Evolutionary conservation across 1,140 invertebrate species (phyloP), one percentile per base, ranked within the genome.

Genomic region (Adoxophyes honmai): DNA sequence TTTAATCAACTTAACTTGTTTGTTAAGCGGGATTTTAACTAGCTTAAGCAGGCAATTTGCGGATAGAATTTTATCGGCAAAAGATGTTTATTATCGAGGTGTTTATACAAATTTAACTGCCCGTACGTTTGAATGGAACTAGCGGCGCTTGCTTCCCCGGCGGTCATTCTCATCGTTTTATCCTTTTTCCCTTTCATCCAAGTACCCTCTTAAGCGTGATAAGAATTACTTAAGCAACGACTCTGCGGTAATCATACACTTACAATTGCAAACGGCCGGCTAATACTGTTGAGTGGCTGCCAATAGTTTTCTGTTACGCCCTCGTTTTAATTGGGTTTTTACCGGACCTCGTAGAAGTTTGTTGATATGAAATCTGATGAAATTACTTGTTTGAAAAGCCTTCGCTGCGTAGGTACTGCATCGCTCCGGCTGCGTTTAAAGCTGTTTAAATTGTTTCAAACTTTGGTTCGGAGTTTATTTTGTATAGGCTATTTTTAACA

Each of bases 151-250:
- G 44, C 54, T 61, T 62, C 48, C 60, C 52, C 9, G 37, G 38
- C 62, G 52, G 62, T 60, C 66, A 56, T 77, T 72, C 39, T 36
- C 58, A 62, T 68, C 66, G 68, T 72, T 69, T 73, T 75, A 74
- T 73, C 68, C 67, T 64, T 71, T 75, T 66, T 63, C 60, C 51
- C 59, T 57, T 54, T 66, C 59, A 68, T 69, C 72, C 57, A 44
- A 68, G 65, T 60, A 59, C 48, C 38, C 66, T 70, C 64, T 78
- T 78, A 76, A 72, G 67, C 73, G 72, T 82, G 68, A 77, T 79
- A 75, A 59, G 73, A 81, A 86, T 81, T 84, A 84, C 71, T 77
- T 67, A 80, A 77, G 73, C 78, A 78, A 64, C 70, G 70, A 76
- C 64, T 75, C 57, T 42, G 52, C 62, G 60, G 64, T 79, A 78